phyloP scores from a whole-genome alignment of 92 coral and sea anemone species.

The Epizoanthus stellaris region DNA sequence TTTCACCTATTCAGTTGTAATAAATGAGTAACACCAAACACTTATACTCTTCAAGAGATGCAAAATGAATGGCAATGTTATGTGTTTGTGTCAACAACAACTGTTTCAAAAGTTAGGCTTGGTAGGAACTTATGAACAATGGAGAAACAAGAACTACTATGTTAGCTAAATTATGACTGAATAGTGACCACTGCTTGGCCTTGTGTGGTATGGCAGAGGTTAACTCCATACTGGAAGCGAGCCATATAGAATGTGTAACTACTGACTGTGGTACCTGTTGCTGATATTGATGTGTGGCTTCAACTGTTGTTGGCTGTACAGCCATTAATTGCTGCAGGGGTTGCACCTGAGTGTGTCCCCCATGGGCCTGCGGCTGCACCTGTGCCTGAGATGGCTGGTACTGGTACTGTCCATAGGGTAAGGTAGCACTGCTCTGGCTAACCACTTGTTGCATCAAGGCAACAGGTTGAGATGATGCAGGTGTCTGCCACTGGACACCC shows the following conservation, averaged over 20 bases:
- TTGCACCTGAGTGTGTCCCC: slow-evolving; percentile 14
- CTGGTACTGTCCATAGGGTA: slow-evolving; percentile 56
- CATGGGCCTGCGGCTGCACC: slow-evolving; percentile 32
- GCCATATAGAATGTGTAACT: background rate
- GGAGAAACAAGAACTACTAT: too few relatives aligned
- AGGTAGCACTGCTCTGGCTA: slow-evolving; percentile 14
- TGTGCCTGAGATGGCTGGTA: slow-evolving; percentile 31
- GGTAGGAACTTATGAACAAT: too few relatives aligned
- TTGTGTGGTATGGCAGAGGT: too few relatives aligned
- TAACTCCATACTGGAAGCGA: too few relatives aligned
- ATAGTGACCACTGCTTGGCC: too few relatives aligned
- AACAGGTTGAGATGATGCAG: slow-evolving; percentile 36
- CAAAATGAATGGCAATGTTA: too few relatives aligned
- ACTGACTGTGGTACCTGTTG: slow-evolving; percentile 10
- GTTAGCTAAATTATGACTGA: too few relatives aligned
- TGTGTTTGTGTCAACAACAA: too few relatives aligned
- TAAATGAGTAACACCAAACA: too few relatives aligned
- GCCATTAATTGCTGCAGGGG: slow-evolving; percentile 21
- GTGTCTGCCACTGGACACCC: slow-evolving; percentile 43
- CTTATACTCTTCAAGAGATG: too few relatives aligned
- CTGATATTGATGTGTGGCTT: slow-evolving; percentile 26
- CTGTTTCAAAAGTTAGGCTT: too few relatives aligned
- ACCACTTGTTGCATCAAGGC: slow-evolving; percentile 26
- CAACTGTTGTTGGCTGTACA: slow-evolving; percentile 39
- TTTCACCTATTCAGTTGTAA: too few relatives aligned